Evolutionary conservation across 1,140 invertebrate species (phyloP).

Genomic region (Campoletis sonorensis): DNA sequence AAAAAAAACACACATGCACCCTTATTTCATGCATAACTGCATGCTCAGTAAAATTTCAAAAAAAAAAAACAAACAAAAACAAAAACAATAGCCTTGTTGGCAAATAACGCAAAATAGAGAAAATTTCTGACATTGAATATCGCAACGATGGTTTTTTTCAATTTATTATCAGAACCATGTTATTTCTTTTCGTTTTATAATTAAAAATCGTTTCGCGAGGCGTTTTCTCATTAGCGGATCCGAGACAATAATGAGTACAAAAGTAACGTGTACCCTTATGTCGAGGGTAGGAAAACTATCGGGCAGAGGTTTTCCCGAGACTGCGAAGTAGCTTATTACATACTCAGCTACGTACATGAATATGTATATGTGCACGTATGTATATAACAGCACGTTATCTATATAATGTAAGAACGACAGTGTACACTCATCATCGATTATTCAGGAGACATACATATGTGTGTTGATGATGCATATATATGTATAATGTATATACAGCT

Average conservation of each 20-base stretch:
- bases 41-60: too few relatives aligned
- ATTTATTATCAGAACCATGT: background rate
- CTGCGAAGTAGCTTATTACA: constrained; percentile 17
- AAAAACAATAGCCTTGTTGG: too few relatives aligned
- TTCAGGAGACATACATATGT: constrained; percentile 36
- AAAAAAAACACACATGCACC: too few relatives aligned
- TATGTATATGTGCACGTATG: background rate
- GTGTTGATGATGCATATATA: too few relatives aligned
- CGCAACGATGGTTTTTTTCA: background rate
- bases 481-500: too few relatives aligned
- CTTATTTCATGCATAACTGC: too few relatives aligned
- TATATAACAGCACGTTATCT: too few relatives aligned
- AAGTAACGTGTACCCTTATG: background rate
- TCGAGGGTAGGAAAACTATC: background rate
- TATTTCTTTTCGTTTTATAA: background rate
- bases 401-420: constrained; percentile 8
- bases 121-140: too few relatives aligned
- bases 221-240: background rate
- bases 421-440: constrained; percentile 53
- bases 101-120: too few relatives aligned
- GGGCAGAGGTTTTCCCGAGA: constrained; percentile 1
- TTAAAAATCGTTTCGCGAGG: background rate
- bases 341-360: background rate
- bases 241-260: constrained; percentile 18
- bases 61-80: too few relatives aligned